Evolutionary conservation across 2,888 invertebrate species (phyloP).

Genomic region (Drosophila kuntzei): DNA sequence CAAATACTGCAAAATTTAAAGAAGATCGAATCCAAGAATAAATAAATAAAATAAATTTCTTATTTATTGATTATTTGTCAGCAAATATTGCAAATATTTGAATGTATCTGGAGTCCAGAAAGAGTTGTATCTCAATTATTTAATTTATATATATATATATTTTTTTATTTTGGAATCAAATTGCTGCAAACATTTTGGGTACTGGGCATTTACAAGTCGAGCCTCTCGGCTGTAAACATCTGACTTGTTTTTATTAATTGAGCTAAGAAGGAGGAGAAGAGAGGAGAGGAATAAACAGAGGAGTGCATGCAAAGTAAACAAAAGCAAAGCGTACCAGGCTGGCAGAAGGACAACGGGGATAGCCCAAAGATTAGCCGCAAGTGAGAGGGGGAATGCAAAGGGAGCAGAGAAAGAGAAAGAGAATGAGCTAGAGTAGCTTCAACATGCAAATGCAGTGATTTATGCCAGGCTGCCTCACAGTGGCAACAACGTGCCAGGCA

Average conservation of each 20-base stretch:
- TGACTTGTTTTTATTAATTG: slow-evolving; percentile 68
- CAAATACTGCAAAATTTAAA: no score
- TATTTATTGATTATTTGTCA: no score
- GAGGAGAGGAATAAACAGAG: not conserved
- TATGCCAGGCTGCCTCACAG: slow-evolving; percentile 58
- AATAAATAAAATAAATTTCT: no score
- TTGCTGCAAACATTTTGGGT: no score
- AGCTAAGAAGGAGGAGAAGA: slow-evolving; percentile 41
- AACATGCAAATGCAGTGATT: slow-evolving; percentile 76
- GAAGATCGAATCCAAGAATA: no score
- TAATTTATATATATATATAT: no score
- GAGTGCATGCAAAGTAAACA: slow-evolving; percentile 48
- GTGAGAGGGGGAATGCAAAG: not conserved
- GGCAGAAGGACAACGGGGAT: slow-evolving; percentile 34
- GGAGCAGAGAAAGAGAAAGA: not conserved
- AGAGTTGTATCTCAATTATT: no score
- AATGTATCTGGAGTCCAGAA: no score
- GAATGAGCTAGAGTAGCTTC: slow-evolving; percentile 14
- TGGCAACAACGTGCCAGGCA: slow-evolving; percentile 39
- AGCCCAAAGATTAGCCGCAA: slow-evolving; percentile 57
- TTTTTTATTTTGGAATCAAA: no score
- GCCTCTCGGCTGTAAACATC: not conserved
- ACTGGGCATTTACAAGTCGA: not conserved
- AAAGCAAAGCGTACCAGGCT: slow-evolving; percentile 62
- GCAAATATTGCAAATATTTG: no score